phyloP scores from a whole-genome alignment of 1,140 invertebrate genomes.

The Eupeodes corollae region DNA sequence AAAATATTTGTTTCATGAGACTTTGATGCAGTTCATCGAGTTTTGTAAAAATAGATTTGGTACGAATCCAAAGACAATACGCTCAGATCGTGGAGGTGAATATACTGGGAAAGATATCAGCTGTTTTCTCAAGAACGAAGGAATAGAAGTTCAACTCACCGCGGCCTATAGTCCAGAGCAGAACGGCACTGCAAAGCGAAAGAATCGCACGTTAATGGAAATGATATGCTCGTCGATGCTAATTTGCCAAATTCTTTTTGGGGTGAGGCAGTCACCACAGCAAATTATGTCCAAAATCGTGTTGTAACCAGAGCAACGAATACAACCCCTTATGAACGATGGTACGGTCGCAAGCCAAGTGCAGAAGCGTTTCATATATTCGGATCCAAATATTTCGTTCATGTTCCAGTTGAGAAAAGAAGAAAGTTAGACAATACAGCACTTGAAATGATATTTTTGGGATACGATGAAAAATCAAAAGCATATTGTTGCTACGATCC shows the following conservation, averaged over 20 bases:
- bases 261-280: constrained; percentile 38
- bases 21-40: constrained; percentile 13
- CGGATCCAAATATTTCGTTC: constrained; percentile 25
- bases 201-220: constrained; percentile 16
- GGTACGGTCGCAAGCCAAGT: constrained; percentile 15
- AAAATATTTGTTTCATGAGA: constrained; percentile 9
- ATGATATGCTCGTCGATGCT: constrained; percentile 20
- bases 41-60: constrained; percentile 9
- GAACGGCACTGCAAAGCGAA: constrained; percentile 26
- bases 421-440: constrained; percentile 22
- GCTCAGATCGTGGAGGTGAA: constrained; percentile 20
- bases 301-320: constrained; percentile 7
- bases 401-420: constrained; percentile 25
- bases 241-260: constrained; percentile 29
- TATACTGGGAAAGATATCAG: constrained; percentile 11
- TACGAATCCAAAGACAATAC: constrained; percentile 13
- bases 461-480: constrained; percentile 13
- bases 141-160: constrained; percentile 17
- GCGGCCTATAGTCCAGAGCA: constrained; percentile 21
- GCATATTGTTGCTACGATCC: constrained; percentile 24
- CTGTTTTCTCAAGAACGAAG: constrained; percentile 9
- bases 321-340: constrained; percentile 19
- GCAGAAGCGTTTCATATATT: constrained; percentile 16
- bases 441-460: constrained; percentile 8
- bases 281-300: constrained; percentile 9